Evolutionary conservation across 1,140 invertebrate species (phyloP), one percentile per base, ranked within the genome.

Genomic region (Chlorops oryzae): DNA sequence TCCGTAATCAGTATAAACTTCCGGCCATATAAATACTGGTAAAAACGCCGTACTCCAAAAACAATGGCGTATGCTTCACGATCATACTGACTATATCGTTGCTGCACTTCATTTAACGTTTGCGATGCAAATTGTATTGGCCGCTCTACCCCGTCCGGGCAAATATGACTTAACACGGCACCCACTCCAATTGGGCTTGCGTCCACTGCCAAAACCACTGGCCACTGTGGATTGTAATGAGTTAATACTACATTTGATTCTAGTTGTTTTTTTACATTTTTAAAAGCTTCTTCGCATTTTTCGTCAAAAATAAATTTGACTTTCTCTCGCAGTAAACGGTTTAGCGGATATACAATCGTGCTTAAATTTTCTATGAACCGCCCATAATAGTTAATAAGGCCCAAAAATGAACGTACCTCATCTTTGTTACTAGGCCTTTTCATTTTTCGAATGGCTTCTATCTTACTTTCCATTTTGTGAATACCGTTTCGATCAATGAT

Each of bases 61-160:
- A 78, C 51, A 23, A 81, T 71, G 3, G 72, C 66, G 9, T 77
- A 59, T 1, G 67, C 76, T 62, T 83, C 80, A 54, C 75, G 74
- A 28, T 83, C 76, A 5, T 77, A 60, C 50, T 79, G 73, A 17
- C 63, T 59, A 57, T 80, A 81, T 12, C 75, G 75, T 52, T 61
- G 56, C 58, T 82, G 74, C 3, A 73, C 58, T 4, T 42, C 25
- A 17, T 59, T 72, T 9, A 81, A 57, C 4, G 74, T 71, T 22
- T 72, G 59, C 13, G 76, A 80, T 1, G 68, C 75, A 58, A 61
- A 80, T 17, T 67, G 65, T 24, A 81, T 72, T 0, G 75, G 75
- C 9, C 62, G 56, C 51, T 78, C 75, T 6, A 22, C 20, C 3
- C 64, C 73, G 54, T 74, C 59, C 12, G 45, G 12, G 37, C 56